Conservation (phyloP, 2,888 invertebrate species). For the Coenonympha glycerion region DNA sequence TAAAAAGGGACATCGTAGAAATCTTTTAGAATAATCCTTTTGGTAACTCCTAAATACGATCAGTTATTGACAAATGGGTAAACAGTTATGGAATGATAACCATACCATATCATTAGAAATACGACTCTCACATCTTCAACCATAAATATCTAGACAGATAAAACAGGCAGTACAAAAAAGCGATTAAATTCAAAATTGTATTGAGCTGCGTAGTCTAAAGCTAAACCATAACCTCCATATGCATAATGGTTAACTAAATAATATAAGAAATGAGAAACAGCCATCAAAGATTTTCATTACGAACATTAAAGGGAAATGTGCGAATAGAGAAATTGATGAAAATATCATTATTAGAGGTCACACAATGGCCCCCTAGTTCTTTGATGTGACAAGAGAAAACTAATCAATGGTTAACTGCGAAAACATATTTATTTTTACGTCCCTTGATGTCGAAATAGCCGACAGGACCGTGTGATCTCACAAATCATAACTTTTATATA, state of each 20-base stretch:
- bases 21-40: slow-evolving; percentile 26
- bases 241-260: too few species aligned
- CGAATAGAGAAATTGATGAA: slow-evolving; percentile 52
- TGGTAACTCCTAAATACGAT: not conserved
- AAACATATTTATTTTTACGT: slow-evolving; percentile 48
- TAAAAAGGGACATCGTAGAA: slow-evolving; percentile 34
- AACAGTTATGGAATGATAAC: too few species aligned
- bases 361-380: slow-evolving; percentile 55
- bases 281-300: slow-evolving; percentile 18
- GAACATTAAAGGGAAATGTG: slow-evolving; percentile 30
- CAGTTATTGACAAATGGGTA: too few species aligned
- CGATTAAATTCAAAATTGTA: too few species aligned
- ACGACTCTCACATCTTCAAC: too few species aligned
- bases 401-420: slow-evolving; percentile 60
- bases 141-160: too few species aligned
- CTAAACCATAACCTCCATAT: too few species aligned
- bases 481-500: slow-evolving; percentile 32
- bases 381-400: slow-evolving; percentile 70
- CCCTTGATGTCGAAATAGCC: slow-evolving; percentile 16
- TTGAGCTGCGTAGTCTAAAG: too few species aligned
- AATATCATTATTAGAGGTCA: slow-evolving; percentile 54
- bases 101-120: too few species aligned
- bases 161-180: too few species aligned
- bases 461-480: slow-evolving; percentile 28
- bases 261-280: not conserved